Base-by-base conservation (phyloP, 2,888 invertebrate species). In the Escarpia spicata region DNA sequence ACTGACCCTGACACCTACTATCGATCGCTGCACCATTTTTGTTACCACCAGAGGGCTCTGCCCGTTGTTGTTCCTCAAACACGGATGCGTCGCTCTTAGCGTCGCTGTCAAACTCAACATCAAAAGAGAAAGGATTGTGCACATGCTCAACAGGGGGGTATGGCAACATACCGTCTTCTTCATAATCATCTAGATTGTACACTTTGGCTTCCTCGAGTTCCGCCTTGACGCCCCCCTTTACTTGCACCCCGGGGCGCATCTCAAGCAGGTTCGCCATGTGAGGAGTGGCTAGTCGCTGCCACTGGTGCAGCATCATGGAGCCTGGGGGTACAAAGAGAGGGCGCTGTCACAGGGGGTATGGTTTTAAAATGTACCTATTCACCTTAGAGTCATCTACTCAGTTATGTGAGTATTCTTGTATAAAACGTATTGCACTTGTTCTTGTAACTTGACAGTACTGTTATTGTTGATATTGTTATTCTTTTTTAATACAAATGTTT, bases 251-350 rank as follows among this genome's bases (percentile, higher is more conserved):
- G 0, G 98, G 98, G 93, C 98, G 97, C 93, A 98, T 98, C 95
- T 99, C 99, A 93, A 99, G 96, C 92, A 99, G 97, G 94, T 98
- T 98, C 94, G 98, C 98, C 96, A 99, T 97, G 92, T 98, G 98
- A 15, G 99, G 99, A 92, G 98, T 98, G 91, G 99, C 99, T 91
- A 99, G 97, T 94, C 98, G 98, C 93, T 98, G 98, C 99, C 99
- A 99, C 94, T 99, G 98, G 96, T 98, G 98, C 93, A 99, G 97
- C 0, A 99, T 99, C 95, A 98, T 98, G 0, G 99, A 99, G 19
- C 96, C 96, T 96, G 94, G 10, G 93, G 26, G 75, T 26, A 75
- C 75, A 75, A n/a, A 3, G 6, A 75, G 75, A 75, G 60, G 19
- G 60, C 4, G 26, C 15, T 60, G 12, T 60, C 26, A 60, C 3